These are phyloP conservation scores for Buceros bicornis DNA, from an alignment of 2,797 vertebrate species.

Conservation along the genomic window DNA sequence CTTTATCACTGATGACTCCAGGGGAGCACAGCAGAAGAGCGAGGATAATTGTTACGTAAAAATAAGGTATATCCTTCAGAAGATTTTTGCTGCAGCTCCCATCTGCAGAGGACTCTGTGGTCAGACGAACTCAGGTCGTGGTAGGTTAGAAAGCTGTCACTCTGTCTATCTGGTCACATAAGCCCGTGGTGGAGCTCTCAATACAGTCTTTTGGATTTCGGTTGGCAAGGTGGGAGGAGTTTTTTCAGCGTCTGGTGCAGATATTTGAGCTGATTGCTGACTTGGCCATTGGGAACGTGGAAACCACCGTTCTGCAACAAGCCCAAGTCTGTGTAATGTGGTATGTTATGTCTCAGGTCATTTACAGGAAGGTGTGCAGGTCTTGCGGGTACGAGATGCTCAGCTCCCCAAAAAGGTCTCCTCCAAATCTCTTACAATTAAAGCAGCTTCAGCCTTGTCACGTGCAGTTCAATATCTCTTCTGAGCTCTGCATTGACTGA, in stretches of 20 bases:
- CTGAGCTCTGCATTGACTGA: neutral
- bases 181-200: neutral
- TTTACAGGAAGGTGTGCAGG: neutral
- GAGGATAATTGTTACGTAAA: neutral
- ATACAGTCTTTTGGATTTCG: neutral
- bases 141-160: neutral
- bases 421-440: neutral
- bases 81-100: neutral
- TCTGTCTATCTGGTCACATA: neutral
- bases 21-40: neutral
- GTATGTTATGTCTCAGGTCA: neutral
- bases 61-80: neutral
- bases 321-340: neutral
- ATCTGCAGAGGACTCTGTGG: neutral
- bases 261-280: neutral
- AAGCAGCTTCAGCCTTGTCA: neutral
- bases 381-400: neutral
- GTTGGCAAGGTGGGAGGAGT: neutral
- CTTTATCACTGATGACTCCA: neutral
- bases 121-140: neutral
- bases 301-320: neutral
- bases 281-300: neutral
- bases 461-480: neutral
- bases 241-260: neutral
- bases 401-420: neutral